phyloP scores from a whole-genome alignment of 1,140 invertebrate genomes.

The Drosophila triauraria region DNA sequence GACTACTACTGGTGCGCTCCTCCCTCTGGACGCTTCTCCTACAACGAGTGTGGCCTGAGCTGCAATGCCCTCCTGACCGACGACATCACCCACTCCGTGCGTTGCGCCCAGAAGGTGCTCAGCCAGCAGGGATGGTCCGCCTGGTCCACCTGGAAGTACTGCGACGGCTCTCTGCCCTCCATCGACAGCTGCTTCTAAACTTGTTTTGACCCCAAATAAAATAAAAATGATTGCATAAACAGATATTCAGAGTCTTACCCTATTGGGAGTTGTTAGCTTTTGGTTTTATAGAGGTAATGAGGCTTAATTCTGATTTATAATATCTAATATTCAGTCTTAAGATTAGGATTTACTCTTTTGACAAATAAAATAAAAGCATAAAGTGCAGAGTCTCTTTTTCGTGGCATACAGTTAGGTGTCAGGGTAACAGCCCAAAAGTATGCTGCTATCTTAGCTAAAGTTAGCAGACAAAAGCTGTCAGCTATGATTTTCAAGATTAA shows the following conservation, averaged over 20 bases:
- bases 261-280: too few relatives aligned
- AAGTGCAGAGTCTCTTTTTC: not conserved
- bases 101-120: slow-evolving; percentile 70
- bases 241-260: too few relatives aligned
- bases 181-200: slow-evolving; percentile 64
- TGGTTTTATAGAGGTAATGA: too few relatives aligned
- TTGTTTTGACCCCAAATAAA: slow-evolving; percentile 13
- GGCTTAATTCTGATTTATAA: too few relatives aligned
- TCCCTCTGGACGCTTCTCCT: slow-evolving; percentile 60
- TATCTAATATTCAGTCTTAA: too few relatives aligned
- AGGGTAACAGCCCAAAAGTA: slow-evolving; percentile 16
- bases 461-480: slow-evolving; percentile 1
- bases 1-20: slow-evolving; percentile 77
- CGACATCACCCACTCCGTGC: slow-evolving; percentile 64
- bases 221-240: too few relatives aligned
- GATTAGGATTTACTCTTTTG: not conserved
- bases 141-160: slow-evolving; percentile 72
- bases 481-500: slow-evolving; percentile 4
- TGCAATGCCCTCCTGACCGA: slow-evolving; percentile 66
- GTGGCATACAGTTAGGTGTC: too few relatives aligned
- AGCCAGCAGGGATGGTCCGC: slow-evolving; percentile 73
- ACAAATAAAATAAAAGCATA: slow-evolving; percentile 10
- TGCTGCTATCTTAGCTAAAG: not conserved
- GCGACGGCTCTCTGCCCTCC: slow-evolving; percentile 59
- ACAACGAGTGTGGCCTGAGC: slow-evolving; percentile 59